Evolutionary conservation across 2,113 vertebrate genomes (phyloP), one percentile per base, ranked within the genome.

Genomic region (Varanus salvator): DNA sequence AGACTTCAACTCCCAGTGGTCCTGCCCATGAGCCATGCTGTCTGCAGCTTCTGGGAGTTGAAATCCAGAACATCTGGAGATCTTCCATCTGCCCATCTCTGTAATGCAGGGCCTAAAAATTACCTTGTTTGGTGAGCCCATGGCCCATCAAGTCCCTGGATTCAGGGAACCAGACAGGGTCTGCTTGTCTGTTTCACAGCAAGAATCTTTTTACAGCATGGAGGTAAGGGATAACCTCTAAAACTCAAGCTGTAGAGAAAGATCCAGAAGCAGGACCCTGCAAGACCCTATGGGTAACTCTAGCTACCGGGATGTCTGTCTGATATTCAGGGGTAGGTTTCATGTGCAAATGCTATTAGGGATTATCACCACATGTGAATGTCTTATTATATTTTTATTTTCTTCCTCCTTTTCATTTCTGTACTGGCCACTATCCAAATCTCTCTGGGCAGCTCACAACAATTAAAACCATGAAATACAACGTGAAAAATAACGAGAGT

Each of bases 351-450:
- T 80, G 68, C 34, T 72, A 23, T 11, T 52, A 72, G 52, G 78
- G 52, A 25, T 74, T 60, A 82, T 82, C 21, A 34, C 48, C 29
- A 17, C 0, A 0, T 2, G n/a, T 0, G 0, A 9, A 0, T 7
- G 78, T 21, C 76, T 44, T 14, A 12, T 60, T 60, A 14, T 60
- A 60, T 60, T 60, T 54, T 54, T 54, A 8, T 8, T 54, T 54
- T 54, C 6, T 54, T 54, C 11, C 54, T 54, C 11, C 54, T 8
- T 54, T 12, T 54, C 4, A 54, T 54, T 54, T 54, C 54, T 54
- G 11, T 54, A 54, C 54, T 12, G 54, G 7, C 54, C 54, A 54
- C 6, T 54, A 54, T 7, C 54, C 11, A 12, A 54, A 54, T 54
- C 54, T 14, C 57, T 60, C 57, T 12, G 57, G 57, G 57, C 57